Conservation (phyloP, 2,113 vertebrate genomes). For the Phodopus roborovskii region DNA sequence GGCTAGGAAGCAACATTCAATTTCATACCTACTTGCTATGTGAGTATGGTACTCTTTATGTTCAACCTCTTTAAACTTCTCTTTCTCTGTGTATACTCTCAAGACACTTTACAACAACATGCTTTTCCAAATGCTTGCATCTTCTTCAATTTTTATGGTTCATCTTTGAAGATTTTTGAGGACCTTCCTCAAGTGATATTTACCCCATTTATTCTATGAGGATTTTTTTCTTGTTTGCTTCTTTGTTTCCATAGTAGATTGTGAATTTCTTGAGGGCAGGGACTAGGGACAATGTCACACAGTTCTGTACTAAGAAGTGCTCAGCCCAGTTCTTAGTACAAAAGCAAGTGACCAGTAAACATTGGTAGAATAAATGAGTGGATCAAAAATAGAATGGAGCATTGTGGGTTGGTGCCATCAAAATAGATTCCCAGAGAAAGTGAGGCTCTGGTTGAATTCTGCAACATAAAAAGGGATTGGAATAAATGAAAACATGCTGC, state of each 20-base stretch:
- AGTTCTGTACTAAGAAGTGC: neutral
- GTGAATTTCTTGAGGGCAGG: neutral
- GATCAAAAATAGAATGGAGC: neutral
- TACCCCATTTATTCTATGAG: neutral
- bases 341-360: conserved; percentile 7
- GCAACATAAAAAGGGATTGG: neutral
- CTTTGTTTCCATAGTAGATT: neutral
- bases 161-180: neutral
- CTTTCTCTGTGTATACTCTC: neutral
- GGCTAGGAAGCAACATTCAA: neutral
- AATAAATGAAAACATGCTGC: neutral
- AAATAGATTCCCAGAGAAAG: neutral
- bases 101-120: neutral
- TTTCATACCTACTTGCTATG: neutral
- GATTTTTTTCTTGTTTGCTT: neutral
- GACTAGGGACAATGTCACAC: neutral
- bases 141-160: conserved; percentile 27
- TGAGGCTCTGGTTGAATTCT: neutral
- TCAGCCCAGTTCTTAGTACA: neutral
- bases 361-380: neutral
- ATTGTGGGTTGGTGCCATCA: neutral
- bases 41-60: neutral
- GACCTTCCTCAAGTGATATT: neutral
- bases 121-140: neutral
- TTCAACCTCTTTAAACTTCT: neutral